Conservation (phyloP, 2,888 invertebrate genomes). For the Cheilosia pagana region DNA sequence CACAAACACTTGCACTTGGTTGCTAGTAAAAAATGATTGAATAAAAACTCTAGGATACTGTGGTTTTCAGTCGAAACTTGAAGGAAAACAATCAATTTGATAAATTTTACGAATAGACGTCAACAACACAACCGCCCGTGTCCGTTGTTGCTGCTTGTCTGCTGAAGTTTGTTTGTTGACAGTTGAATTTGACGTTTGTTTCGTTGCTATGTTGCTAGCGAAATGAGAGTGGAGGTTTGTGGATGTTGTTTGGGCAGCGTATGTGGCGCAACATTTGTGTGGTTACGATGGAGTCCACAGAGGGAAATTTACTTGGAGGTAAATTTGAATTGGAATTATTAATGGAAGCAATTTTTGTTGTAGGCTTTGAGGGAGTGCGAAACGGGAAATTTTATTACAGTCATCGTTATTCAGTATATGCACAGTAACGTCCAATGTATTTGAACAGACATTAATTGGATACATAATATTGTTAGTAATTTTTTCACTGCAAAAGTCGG, state of each 20-base stretch:
- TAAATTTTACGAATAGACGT: constrained; percentile 19
- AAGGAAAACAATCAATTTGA: constrained; percentile 2
- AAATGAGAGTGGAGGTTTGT: constrained; percentile 37
- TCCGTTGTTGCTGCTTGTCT: constrained; percentile 70
- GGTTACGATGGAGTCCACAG: constrained; percentile 16
- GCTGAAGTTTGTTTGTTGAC: constrained; percentile 68
- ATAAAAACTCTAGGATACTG: constrained; percentile 8
- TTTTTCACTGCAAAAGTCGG: too few species aligned
- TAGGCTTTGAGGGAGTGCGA: constrained; percentile 2
- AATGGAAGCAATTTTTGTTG: neutral
- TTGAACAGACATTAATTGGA: neutral
- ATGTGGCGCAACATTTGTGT: constrained; percentile 29
- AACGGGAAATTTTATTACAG: constrained; percentile 2
- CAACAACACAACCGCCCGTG: constrained; percentile 66
- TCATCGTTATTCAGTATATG: accelerated
- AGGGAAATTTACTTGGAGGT: constrained; percentile 9
- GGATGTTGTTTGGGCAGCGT: constrained; percentile 20
- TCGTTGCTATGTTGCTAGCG: constrained; percentile 64
- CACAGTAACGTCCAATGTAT: constrained; percentile 5
- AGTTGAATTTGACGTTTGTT: constrained; percentile 63
- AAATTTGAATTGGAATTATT: neutral
- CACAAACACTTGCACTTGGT: constrained; percentile 40
- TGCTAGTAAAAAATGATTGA: neutral
- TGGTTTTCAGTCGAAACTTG: constrained; percentile 25
- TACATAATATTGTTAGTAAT: too few species aligned